Base-by-base conservation (phyloP, 2,888 invertebrate genomes). In the Nipponacmea schrenckii region DNA sequence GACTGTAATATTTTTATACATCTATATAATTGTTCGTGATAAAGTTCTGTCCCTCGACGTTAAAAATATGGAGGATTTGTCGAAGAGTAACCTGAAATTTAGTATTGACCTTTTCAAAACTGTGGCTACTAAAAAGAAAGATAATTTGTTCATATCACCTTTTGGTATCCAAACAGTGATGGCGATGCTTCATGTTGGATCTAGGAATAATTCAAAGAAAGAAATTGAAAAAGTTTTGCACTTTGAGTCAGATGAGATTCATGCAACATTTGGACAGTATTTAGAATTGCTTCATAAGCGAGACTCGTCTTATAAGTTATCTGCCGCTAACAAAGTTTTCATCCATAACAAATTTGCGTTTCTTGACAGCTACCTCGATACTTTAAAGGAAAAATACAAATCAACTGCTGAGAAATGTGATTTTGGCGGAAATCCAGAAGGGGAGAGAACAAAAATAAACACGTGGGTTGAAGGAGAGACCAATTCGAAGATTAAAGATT, bases 391-490 rank as follows among this genome's bases (percentile, higher is more conserved):
- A 50, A 81, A 78, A 68, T 83, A 77, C 73, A 71, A 39, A 7
- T 65, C 80, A 10, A 80, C 84, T 48, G 68, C 81, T 17, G 78
- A 79, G 78, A 91, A 78, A 79, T 83, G 85, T 65, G 83, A 87
- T 67, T 88, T 85, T 77, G 74, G 44, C 1, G 68, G 68, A 8
- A 75, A 84, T 56, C 45, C 83, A 0, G 82, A 82, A 0, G 91
- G 91, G 0, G 85, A 89, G 17, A 70, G 84, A 63, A 4, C 46
- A 17, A 74, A 73, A 27, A 96, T 98, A 66, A 98, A 98, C 85
- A 81, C 88, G 48, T 96, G 96, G 95, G 95, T 95, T 62, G 93
- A 93, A 83, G 87, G 91, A 7, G 92, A 94, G 84, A 98, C 98
- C 0, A 93, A 94, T 69, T 89, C 93, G 12, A 95, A 93, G 87